Evolutionary conservation across 92 coral and sea anemone genomes (phyloP), one percentile per base, ranked within the genome.

Genomic region (Heteractis magnifica): DNA sequence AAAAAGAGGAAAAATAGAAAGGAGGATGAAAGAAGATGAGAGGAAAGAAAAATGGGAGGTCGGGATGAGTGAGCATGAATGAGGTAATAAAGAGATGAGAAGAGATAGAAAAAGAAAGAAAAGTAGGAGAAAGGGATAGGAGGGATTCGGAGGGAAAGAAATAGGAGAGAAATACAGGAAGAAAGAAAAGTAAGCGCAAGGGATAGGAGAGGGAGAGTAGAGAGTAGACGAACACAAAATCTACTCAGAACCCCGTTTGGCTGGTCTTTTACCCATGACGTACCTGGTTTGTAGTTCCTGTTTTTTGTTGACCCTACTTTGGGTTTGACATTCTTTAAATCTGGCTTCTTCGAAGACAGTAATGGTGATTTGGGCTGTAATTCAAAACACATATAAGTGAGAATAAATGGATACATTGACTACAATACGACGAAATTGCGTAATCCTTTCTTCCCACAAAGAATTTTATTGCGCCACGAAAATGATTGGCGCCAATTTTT

Each of bases 251-350:
- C 21, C n/a, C 23, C 20, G 34, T 62, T 62, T 18, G 21, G 70
- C 18, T 62, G 70, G 79, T 6, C 48, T 49, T 20, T 15, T 58
- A 59, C 18, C 11, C 13, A 56, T 15, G 6, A n/a, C 92, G 14
- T 77, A 87, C 92, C 95, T 87, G 72, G 87, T 85, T 87, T 89
- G 21, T 76, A 77, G 52, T 81, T 90, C 72, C 84, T 79, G 55
- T 89, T 79, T 20, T 86, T 84, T 20, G 90, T 86, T 34, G 88
- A 81, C 73, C 79, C 87, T 56, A 84, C 87, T 84, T 89, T 92
- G 0, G 92, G 79, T 64, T 89, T 92, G 3, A 82, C 87, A 49
- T 78, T 81, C 75, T 82, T 87, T 49, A 60, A 64, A 10, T 82
- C 92, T 16, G 86, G 26, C 51, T 80, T 84, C 82, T 88, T 84